Conservation (phyloP, 2,888 invertebrate genomes). For the Sympetrum striolatum region DNA sequence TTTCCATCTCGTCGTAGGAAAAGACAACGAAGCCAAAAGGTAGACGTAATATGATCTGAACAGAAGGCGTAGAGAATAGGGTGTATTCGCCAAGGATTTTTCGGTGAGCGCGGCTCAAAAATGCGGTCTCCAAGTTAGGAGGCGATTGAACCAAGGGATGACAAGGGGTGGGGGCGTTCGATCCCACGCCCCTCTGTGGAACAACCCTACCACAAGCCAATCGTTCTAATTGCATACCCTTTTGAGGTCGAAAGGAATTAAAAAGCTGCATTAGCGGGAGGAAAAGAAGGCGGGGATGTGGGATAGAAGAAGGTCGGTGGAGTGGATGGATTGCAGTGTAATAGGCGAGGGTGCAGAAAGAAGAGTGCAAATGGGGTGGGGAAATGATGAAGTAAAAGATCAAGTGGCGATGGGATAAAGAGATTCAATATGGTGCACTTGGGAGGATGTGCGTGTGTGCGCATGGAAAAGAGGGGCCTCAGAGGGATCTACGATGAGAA, state of each 20-base stretch:
- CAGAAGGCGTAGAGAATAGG: too few relatives aligned
- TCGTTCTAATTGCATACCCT: conserved; percentile 35
- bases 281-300: neutral
- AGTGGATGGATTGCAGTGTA: conserved; percentile 25
- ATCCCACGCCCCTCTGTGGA: neutral
- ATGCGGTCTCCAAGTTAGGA: too few relatives aligned
- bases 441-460: neutral
- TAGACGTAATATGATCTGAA: neutral
- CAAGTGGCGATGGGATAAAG: conserved; percentile 38
- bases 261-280: conserved; percentile 35
- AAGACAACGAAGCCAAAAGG: too few relatives aligned
- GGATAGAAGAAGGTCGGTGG: neutral
- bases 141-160: too few relatives aligned
- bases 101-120: neutral
- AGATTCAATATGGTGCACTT: conserved; percentile 17
- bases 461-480: neutral
- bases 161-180: neutral
- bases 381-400: conserved; percentile 28
- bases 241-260: conserved; percentile 42
- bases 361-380: neutral
- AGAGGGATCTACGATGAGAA: conserved; percentile 1
- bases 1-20: too few relatives aligned
- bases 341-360: conserved; percentile 1
- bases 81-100: too few relatives aligned
- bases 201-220: conserved; percentile 15